Conservation (phyloP, 2,888 invertebrate species). For the Yponomeuta malinellus region DNA sequence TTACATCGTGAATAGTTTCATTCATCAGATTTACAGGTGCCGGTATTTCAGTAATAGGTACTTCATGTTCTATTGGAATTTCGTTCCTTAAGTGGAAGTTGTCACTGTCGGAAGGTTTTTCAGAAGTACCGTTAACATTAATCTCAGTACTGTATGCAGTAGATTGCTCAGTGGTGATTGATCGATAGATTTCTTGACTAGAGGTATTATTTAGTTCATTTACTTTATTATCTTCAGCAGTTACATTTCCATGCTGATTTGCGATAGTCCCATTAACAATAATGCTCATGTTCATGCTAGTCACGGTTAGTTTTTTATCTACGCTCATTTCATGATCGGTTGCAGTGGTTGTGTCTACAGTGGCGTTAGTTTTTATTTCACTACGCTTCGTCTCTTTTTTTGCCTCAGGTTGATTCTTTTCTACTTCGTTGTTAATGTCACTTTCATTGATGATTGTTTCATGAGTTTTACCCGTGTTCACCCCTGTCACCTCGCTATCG, state of each 20-base stretch:
- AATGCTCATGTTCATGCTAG: not conserved
- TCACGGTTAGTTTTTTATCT: not conserved
- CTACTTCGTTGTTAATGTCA: too few species aligned
- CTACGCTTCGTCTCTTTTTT: too few species aligned
- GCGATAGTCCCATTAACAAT: not conserved
- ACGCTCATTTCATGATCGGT: not conserved
- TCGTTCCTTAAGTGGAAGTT: not conserved
- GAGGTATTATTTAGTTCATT: not conserved
- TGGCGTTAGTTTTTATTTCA: too few species aligned
- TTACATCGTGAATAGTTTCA: constrained; percentile 15
- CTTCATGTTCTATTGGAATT: not conserved
- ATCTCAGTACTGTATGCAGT: not conserved
- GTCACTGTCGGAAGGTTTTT: not conserved
- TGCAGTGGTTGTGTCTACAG: not conserved
- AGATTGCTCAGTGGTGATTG: not conserved
- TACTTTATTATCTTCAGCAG: not conserved
- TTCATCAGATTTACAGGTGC: not conserved
- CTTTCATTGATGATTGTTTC: not conserved
- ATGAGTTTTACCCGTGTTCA: not conserved
- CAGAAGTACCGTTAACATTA: not conserved
- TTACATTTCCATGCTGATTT: not conserved
- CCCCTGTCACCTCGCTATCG: not conserved
- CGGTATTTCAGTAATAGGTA: not conserved
- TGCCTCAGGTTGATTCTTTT: too few species aligned
- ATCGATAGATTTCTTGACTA: not conserved